Evolutionary conservation across 2,797 vertebrate genomes (phyloP).

Genomic region (Notamacropus eugenii): DNA sequence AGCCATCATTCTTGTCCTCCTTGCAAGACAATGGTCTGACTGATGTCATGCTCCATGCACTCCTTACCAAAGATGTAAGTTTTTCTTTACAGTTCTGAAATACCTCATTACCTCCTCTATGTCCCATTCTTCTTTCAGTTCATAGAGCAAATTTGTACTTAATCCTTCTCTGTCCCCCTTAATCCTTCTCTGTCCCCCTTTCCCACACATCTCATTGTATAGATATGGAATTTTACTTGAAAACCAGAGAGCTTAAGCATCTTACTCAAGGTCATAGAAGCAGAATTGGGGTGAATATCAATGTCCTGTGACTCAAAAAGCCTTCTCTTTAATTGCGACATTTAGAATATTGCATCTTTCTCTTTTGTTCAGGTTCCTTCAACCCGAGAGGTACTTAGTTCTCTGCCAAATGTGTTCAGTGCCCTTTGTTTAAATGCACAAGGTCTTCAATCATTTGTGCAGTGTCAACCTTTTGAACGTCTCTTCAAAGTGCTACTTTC

Average conservation of each 20-base stretch:
- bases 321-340: too few relatives aligned
- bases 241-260: too few relatives aligned
- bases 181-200: too few relatives aligned
- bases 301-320: too few relatives aligned
- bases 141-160: too few relatives aligned
- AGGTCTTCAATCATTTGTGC: constrained; percentile 97
- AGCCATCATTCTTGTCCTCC: constrained; percentile 96
- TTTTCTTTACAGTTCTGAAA: background rate
- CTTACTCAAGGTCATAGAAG: too few relatives aligned
- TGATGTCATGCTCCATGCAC: constrained; percentile 98
- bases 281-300: too few relatives aligned
- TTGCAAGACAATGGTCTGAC: constrained; percentile 98
- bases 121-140: too few relatives aligned
- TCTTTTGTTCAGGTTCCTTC: constrained; percentile 91
- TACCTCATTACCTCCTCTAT: too few relatives aligned
- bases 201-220: too few relatives aligned
- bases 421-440: constrained; percentile 97
- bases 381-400: constrained; percentile 96
- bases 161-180: too few relatives aligned
- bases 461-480: constrained; percentile 98
- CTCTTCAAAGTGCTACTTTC: constrained; percentile 99
- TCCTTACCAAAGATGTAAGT: constrained; percentile 98
- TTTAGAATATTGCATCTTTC: constrained; percentile 8
- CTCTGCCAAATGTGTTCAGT: constrained; percentile 97
- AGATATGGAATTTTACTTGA: too few relatives aligned